phyloP scores from a whole-genome alignment of 2,888 invertebrate genomes.

The Cheiracanthium punctorium region DNA sequence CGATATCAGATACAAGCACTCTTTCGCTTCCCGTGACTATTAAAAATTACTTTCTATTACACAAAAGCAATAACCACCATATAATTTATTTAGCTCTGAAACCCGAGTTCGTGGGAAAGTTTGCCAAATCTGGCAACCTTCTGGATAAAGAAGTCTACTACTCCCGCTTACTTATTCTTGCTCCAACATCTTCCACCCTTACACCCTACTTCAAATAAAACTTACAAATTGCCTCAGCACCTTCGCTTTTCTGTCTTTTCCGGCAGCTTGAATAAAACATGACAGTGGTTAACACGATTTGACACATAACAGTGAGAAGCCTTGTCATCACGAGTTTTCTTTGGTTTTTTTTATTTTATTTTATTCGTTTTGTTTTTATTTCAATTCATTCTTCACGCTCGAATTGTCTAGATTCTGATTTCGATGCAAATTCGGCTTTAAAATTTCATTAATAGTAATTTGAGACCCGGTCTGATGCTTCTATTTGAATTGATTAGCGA shows the following conservation, averaged over 20 bases:
- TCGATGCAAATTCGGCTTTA: conserved; percentile 17
- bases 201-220: conserved; percentile 58
- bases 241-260: conserved; percentile 52
- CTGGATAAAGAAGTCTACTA: conserved; percentile 33
- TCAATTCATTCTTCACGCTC: not conserved
- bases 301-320: conserved; percentile 53
- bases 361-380: conserved; percentile 11
- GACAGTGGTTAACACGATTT: conserved; percentile 65
- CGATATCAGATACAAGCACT: too few relatives aligned
- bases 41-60: too few relatives aligned
- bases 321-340: conserved; percentile 37
- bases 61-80: too few relatives aligned
- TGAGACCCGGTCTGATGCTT: not conserved
- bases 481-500: conserved; percentile 16
- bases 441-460: conserved; percentile 42
- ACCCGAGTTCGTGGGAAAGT: conserved; percentile 21
- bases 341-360: too few relatives aligned
- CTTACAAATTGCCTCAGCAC: conserved; percentile 64
- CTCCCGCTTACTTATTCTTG: conserved; percentile 47
- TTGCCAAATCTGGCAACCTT: conserved; percentile 56
- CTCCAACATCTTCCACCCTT: conserved; percentile 29
- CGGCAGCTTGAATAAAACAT: conserved; percentile 60
- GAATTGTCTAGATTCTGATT: conserved; percentile 10
- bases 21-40: too few relatives aligned
- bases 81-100: too few relatives aligned